Percentiles rank a stretch among this genome's conserved stretches.
Conservation (phyloP, 2,888 invertebrate genomes). For the Polymixis lichenea region DNA sequence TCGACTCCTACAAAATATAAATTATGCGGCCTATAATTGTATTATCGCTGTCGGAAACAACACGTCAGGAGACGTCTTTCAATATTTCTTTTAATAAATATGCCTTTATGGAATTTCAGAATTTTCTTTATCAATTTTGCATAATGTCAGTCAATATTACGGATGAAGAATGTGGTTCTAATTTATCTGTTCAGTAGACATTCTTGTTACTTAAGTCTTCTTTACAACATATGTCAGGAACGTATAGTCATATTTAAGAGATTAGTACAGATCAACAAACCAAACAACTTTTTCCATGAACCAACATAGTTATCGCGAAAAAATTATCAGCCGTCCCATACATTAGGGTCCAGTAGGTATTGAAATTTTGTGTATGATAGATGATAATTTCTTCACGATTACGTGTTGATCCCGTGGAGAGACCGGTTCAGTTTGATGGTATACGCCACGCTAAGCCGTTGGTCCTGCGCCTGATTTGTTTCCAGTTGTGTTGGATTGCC, state of each 20-base stretch:
- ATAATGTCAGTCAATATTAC: constrained; percentile 3
- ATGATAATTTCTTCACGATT: neutral
- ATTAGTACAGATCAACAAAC: neutral
- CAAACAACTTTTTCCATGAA: neutral
- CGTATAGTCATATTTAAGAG: neutral
- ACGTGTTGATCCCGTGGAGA: neutral
- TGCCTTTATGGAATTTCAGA: neutral
- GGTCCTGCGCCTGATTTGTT: too few relatives aligned
- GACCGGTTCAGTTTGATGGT: neutral
- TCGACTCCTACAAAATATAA: neutral
- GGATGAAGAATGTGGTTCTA: neutral
- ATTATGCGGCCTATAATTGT: neutral
- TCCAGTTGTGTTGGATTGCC: too few relatives aligned
- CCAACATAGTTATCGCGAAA: neutral
- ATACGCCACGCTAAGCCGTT: neutral
- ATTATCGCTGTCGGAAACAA: neutral
- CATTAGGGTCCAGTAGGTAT: too few relatives aligned
- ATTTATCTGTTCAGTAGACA: neutral
- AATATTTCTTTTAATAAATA: neutral
- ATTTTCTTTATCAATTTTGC: neutral
- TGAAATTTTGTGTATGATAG: too few relatives aligned
- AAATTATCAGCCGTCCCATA: neutral
- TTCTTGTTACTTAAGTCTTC: neutral
- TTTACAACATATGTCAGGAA: neutral
- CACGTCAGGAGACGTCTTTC: neutral